Percentiles rank a stretch among this genome's conserved stretches.
Evolutionary conservation across 2,888 invertebrate species (phyloP).

Genomic region (Lasioglossum calceatum): DNA sequence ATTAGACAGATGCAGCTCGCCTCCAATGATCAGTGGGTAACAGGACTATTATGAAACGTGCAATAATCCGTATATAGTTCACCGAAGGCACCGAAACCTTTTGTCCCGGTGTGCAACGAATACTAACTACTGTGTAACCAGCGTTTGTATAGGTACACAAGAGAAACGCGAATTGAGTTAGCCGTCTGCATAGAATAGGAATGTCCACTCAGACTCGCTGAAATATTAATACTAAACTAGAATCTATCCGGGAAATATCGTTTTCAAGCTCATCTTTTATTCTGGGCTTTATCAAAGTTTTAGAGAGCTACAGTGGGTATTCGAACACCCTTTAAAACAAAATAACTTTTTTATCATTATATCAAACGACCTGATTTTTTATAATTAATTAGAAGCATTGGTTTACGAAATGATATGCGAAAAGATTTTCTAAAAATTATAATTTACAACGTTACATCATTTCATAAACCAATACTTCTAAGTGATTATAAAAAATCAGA

Average conservation of each 20-base stretch:
- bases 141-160: background rate
- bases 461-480: too few relatives aligned
- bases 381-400: too few relatives aligned
- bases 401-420: too few relatives aligned
- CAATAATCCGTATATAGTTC: background rate
- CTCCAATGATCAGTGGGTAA: background rate
- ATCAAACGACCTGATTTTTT: too few relatives aligned
- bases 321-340: too few relatives aligned
- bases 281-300: background rate
- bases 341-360: too few relatives aligned
- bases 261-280: background rate
- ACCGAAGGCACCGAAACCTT: background rate
- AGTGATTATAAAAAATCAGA: too few relatives aligned
- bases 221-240: background rate
- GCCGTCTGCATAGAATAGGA: background rate
- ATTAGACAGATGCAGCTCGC: background rate
- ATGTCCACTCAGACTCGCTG: background rate
- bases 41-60: background rate
- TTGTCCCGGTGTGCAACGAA: background rate
- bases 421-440: too few relatives aligned
- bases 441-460: too few relatives aligned
- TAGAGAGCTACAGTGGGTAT: too few relatives aligned
- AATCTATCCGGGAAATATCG: background rate
- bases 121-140: background rate
- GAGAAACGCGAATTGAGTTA: background rate